Evolutionary conservation across 2,888 invertebrate species (phyloP).

Genomic region (Apodemia mormo): DNA sequence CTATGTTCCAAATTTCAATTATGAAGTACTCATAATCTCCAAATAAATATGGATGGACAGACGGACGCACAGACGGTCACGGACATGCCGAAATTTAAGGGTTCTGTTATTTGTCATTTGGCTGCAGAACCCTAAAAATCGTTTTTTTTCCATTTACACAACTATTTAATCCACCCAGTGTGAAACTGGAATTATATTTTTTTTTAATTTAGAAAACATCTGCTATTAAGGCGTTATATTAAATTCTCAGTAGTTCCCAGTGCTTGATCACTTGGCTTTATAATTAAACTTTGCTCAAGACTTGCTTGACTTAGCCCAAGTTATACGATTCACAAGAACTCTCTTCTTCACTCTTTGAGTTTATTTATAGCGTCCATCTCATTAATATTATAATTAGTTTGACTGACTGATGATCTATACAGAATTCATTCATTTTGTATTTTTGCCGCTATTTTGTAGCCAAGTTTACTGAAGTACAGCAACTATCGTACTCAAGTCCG

Average conservation of each 20-base stretch:
- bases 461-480: no score
- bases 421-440: neutral
- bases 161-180: no score
- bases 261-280: slow-evolving; percentile 69
- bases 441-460: neutral
- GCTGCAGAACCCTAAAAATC: no score
- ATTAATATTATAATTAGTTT: slow-evolving; percentile 7
- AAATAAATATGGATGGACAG: no score
- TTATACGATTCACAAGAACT: slow-evolving; percentile 53
- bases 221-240: slow-evolving; percentile 42
- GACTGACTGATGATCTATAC: neutral
- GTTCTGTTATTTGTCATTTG: no score
- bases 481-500: no score
- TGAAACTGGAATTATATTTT: neutral
- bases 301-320: slow-evolving; percentile 61
- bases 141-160: no score
- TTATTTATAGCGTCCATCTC: slow-evolving; percentile 14
- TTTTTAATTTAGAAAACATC: neutral
- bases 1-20: no score
- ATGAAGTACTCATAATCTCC: no score
- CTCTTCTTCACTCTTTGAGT: slow-evolving; percentile 41
- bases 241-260: slow-evolving; percentile 63
- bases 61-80: no score
- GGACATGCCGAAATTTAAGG: no score
- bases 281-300: slow-evolving; percentile 77